phyloP scores from a whole-genome alignment of 2,113 vertebrate genomes.

The Sialia sialis region DNA sequence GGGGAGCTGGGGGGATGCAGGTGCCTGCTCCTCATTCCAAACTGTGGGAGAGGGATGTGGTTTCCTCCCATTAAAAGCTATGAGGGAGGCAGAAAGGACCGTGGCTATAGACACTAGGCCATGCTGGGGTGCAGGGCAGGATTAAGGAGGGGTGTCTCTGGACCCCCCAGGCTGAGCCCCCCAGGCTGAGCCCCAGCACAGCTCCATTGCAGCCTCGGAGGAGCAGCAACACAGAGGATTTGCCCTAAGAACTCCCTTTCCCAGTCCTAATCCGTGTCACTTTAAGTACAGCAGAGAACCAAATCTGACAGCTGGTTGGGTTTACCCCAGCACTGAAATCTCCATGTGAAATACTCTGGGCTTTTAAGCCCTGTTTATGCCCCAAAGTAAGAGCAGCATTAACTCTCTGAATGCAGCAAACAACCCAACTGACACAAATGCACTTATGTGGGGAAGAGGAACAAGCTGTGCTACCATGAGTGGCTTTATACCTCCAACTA shows the following conservation, averaged over 20 bases:
- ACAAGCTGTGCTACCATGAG: background rate
- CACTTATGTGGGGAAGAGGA: background rate
- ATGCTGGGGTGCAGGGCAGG: background rate
- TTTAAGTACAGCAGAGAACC: background rate
- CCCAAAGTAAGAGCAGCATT: constrained; percentile 18
- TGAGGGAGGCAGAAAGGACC: background rate
- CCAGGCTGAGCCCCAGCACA: background rate
- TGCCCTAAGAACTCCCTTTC: background rate
- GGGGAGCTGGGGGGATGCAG: background rate
- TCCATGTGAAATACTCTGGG: background rate
- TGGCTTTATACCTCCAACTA: background rate
- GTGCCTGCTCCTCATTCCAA: fast-evolving
- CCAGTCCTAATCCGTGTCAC: background rate
- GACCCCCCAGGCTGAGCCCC: background rate
- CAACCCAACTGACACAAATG: background rate
- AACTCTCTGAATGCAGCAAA: background rate
- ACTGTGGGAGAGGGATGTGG: background rate
- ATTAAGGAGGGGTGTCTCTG: background rate
- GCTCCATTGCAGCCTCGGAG: background rate
- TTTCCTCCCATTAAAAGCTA: background rate
- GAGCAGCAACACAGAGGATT: background rate
- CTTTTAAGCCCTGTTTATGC: background rate
- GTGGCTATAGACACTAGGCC: background rate
- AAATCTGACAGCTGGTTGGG: background rate
- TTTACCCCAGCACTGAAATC: background rate